Base-by-base conservation (phyloP, 2,797 vertebrate species). In the Pitangus sulphuratus region DNA sequence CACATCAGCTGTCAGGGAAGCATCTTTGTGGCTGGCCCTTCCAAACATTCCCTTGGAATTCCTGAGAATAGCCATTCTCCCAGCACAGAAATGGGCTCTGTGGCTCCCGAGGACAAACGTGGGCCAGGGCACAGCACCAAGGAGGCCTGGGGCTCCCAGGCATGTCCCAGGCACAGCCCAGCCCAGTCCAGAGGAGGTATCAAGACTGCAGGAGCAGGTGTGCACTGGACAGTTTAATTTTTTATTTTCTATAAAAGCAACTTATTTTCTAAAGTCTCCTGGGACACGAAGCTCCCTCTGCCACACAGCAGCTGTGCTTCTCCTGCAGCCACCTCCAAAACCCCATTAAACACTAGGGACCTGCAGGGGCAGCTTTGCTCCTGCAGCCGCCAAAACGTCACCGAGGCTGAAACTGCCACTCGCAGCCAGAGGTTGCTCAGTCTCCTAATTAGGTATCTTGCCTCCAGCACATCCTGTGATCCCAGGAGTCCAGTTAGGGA, bases 1-100 rank as follows among this genome's bases (percentile, higher is more conserved):
- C 5, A 20, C 61, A 11, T 0, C 0, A 2, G 14, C 6, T 60
- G 15, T 11, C 31, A 24, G 37, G 11, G n/a, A 24, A 47, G 25
- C 1, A 4, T 8, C 20, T 30, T 26, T 22, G 1, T 42, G 39
- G 8, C 40, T 24, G 48, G 5, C 28, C 21, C 48, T 21, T 64
- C 44, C 45, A 62, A 48, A 33, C 3, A 12, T 3, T 35, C 24
- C 2, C 9, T 35, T 26, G 40, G 15, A 47, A 21, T 26, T 61
- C 33, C 53, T 68, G 54, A 9, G 7, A 50, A 40, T 0, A 3
- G 21, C 10, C 1, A 0, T 47, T 74, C 26, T 48, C 54, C 4
- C 33, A 5, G 50, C 6, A 37, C 11, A 57, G 70, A 40, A 40
- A 24, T 0, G 8, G 21, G 10, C 13, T 39, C 64, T 15, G 42